phyloP scores from a whole-genome alignment of 2,113 vertebrate species.

The Sterna hirundo region DNA sequence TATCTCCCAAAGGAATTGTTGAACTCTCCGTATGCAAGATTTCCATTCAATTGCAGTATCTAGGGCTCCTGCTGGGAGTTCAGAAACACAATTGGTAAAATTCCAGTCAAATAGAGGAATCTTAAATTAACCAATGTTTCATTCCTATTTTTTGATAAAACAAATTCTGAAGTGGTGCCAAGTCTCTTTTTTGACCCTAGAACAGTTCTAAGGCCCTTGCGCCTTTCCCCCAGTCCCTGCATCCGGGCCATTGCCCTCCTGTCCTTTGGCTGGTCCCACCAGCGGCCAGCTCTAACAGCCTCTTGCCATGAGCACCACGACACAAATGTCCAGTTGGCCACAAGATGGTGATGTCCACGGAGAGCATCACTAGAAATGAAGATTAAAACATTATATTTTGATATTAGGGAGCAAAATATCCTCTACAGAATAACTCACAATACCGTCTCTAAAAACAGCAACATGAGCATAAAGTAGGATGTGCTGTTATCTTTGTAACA shows the following conservation, averaged over 20 bases:
- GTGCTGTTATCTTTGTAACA: background rate
- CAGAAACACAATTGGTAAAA: constrained; percentile 16
- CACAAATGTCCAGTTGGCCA: background rate
- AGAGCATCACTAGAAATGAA: background rate
- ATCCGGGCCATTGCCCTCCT: background rate
- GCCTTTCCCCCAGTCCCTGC: background rate
- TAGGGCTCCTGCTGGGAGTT: constrained; percentile 20
- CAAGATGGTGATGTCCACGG: background rate
- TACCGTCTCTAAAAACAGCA: fast-evolving
- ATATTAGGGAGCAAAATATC: background rate
- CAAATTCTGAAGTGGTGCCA: background rate
- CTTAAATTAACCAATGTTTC: background rate
- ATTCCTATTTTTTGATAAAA: constrained; percentile 8
- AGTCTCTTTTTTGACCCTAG: background rate
- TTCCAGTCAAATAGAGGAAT: background rate
- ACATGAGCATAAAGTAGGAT: background rate
- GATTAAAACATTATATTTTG: background rate
- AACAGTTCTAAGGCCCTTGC: background rate
- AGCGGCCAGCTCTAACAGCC: background rate
- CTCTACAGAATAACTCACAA: background rate
- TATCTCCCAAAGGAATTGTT: background rate
- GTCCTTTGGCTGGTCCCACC: background rate
- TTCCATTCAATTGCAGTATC: background rate
- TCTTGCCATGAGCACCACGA: background rate
- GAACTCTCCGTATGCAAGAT: background rate